Evolutionary conservation across 2,888 invertebrate species (phyloP).

Genomic region (Phyllotreta striolata): DNA sequence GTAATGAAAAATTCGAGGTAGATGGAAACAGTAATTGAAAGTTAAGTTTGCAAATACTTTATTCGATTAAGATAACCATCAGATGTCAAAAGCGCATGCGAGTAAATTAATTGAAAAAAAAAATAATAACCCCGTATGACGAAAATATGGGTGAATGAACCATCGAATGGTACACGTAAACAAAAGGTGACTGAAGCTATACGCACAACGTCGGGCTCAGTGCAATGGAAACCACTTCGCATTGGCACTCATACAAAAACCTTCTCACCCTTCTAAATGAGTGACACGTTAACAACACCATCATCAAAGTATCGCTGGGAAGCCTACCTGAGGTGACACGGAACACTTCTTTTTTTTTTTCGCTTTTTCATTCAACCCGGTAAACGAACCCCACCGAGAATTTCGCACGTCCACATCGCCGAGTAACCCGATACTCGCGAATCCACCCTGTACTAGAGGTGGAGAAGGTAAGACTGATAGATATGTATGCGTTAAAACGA

Average conservation of each 20-base stretch:
- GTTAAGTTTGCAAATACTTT: no score
- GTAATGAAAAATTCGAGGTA: no score
- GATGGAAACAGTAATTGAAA: no score
- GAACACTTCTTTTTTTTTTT: slow-evolving; percentile 25
- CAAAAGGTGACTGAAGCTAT: slow-evolving; percentile 19
- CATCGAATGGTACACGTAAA: no score
- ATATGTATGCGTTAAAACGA: no score
- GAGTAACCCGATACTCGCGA: slow-evolving; percentile 31
- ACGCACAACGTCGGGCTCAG: slow-evolving; percentile 10
- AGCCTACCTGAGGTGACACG: slow-evolving; percentile 33
- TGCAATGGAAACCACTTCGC: slow-evolving; percentile 30
- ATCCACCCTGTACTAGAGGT: slow-evolving; percentile 36
- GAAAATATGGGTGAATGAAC: no score
- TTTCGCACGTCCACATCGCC: slow-evolving; percentile 33
- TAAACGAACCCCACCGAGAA: slow-evolving; percentile 29
- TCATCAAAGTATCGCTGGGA: slow-evolving; percentile 30
- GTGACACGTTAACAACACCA: slow-evolving; percentile 28
- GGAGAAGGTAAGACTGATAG: slow-evolving; percentile 4
- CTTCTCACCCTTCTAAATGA: slow-evolving; percentile 28
- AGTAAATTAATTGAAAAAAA: no score
- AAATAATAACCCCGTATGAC: no score
- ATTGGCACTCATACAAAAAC: slow-evolving; percentile 28
- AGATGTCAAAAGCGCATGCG: no score
- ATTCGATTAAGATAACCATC: no score
- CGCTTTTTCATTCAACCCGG: slow-evolving; percentile 26